Evolutionary conservation across 2,888 invertebrate genomes (phyloP), one percentile per base, ranked within the genome.

Genomic region (Cephus rjabovi): DNA sequence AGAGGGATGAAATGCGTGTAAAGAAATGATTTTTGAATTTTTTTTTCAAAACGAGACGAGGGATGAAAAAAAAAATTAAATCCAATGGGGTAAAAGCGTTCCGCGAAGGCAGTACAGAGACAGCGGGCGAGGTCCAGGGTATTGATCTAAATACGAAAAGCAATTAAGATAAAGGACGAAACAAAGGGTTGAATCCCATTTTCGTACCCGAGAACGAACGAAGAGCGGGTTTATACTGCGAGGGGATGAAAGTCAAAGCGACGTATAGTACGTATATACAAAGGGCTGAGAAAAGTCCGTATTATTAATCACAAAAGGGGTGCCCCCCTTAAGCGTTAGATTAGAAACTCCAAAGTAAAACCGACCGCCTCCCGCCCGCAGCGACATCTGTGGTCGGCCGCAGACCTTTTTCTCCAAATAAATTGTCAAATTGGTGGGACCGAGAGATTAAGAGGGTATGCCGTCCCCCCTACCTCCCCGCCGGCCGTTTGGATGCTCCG

Each of bases 101-200:
- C 0, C 23, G 23, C 1, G 9, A 56, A 9, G 56, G 56, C 9
- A 56, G 56, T 23, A 56, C 23, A 23, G 6, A 71, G 11, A 3
- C 31, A 69, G 80, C 81, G 82, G 84, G 76, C 85, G 85, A 56
- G 23, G 56, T 56, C 23, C 56, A 23, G 6, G 86, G 90, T 90
- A 90, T 90, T 90, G 90, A 90, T 90, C 90, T 90, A 89, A 90
- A 90, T 87, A 88, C 86, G 87, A 87, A 90, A 89, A 90, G 90
- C 90, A 90, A 90, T 90, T 90, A 90, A 90, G 90, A 90, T 90
- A 90, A 90, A 89, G 89, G 86, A 89, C 89, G 89, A 88, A 89
- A 90, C 90, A 90, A 90, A 90, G 89, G 90, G 90, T 90, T 90
- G 89, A 56, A 56, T 56, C 56, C 89, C 89, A 89, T 85, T 71